phyloP scores from a whole-genome alignment of 1,140 invertebrate species.

The Triops cancriformis region DNA sequence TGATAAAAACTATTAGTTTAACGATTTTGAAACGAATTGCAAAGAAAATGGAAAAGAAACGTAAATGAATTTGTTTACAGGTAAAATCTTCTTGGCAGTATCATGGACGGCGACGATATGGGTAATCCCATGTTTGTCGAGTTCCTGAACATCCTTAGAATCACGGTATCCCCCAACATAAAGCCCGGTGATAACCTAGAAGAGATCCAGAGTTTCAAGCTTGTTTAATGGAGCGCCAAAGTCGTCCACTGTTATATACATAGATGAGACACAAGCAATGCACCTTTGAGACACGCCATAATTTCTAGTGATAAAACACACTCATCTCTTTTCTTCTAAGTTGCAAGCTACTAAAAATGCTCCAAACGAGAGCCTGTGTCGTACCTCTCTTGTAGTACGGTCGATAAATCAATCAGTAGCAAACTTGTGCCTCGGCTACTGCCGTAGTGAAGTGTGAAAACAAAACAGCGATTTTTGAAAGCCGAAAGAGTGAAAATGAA shows the following conservation, averaged over 20 bases:
- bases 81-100: conserved; percentile 72
- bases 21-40: background rate
- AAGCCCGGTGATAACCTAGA: conserved; percentile 39
- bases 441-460: background rate
- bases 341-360: background rate
- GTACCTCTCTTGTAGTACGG: background rate
- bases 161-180: conserved; percentile 58
- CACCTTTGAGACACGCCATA: background rate
- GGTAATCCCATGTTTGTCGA: conserved; percentile 81
- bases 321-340: background rate
- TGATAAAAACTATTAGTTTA: background rate
- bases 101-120: conserved; percentile 94
- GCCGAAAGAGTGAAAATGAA: background rate
- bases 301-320: background rate
- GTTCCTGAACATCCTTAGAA: conserved; percentile 79
- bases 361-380: background rate
- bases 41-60: conserved; percentile 4
- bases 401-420: background rate
- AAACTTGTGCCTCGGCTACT: background rate
- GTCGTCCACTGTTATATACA: background rate
- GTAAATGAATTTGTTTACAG: conserved; percentile 49
- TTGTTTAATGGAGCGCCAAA: background rate
- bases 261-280: background rate
- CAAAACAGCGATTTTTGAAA: background rate
- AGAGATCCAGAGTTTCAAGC: background rate